Conservation (phyloP, 2,888 invertebrate species). For the Leptarthrus brevirostris region DNA sequence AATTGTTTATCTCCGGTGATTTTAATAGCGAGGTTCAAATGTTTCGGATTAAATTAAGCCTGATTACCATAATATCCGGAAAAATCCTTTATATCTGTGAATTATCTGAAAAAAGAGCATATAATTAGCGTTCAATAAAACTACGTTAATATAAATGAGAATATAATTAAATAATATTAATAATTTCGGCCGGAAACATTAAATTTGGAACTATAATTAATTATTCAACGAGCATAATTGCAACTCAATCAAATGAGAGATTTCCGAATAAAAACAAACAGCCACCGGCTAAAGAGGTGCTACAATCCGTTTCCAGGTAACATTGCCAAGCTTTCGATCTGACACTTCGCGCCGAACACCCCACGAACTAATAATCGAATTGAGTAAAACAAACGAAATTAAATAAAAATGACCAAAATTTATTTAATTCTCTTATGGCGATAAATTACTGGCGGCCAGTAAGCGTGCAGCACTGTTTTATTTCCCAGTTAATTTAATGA, state of each 20-base stretch:
- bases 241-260: slow-evolving; percentile 26
- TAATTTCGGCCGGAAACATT: slow-evolving; percentile 22
- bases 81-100: no score
- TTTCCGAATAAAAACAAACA: slow-evolving; percentile 11
- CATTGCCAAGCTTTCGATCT: background rate
- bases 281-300: background rate
- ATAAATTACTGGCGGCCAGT: slow-evolving; percentile 27
- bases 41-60: no score
- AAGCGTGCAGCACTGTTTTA: background rate
- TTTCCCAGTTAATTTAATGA: slow-evolving; percentile 30
- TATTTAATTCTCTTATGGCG: slow-evolving; percentile 36
- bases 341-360: background rate
- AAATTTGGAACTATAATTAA: slow-evolving; percentile 27
- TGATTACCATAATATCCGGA: no score
- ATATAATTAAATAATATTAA: slow-evolving; percentile 40
- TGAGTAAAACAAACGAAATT: slow-evolving; percentile 26
- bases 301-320: background rate
- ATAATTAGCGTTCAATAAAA: slow-evolving; percentile 26
- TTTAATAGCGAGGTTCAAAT: no score
- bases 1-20: no score
- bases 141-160: slow-evolving; percentile 26
- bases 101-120: background rate
- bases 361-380: background rate
- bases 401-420: slow-evolving; percentile 25
- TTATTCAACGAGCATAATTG: slow-evolving; percentile 31